Evolutionary conservation across 23 tunicate genomes (phyloP).

Genomic region (Pegea sp.): DNA sequence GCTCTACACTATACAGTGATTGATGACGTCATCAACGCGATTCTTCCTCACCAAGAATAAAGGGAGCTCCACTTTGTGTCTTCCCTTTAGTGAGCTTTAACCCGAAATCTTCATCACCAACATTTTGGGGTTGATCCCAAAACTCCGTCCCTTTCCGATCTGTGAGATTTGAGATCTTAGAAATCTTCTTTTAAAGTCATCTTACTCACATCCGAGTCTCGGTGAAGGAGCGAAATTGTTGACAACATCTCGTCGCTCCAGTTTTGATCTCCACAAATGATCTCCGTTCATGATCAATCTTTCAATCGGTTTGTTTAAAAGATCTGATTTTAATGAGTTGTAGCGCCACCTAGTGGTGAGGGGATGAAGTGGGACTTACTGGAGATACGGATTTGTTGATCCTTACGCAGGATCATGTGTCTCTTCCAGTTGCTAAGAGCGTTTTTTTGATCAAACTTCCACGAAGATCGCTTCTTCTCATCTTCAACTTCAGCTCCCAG

Average conservation of each 20-base stretch:
- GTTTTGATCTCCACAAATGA: conserved; percentile 22
- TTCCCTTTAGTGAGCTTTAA: conserved; percentile 50
- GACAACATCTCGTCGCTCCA: conserved; percentile 31
- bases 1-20: conserved; percentile 23
- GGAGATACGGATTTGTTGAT: conserved; percentile 77
- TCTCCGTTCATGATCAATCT: conserved; percentile 51
- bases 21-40: background rate
- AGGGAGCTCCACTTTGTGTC: conserved; percentile 71
- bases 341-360: too few relatives aligned
- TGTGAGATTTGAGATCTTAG: conserved; percentile 1
- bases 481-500: too few relatives aligned
- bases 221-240: background rate
- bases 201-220: background rate
- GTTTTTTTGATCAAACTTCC: too few relatives aligned
- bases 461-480: too few relatives aligned
- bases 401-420: conserved; percentile 64
- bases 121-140: conserved; percentile 68
- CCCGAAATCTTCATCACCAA: conserved; percentile 66
- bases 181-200: background rate
- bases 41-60: conserved; percentile 24
- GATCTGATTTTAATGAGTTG: too few relatives aligned
- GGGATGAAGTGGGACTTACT: too few relatives aligned
- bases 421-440: conserved; percentile 64
- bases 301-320: conserved; percentile 57
- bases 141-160: conserved; percentile 86